Evolutionary conservation across 2,113 vertebrate genomes (phyloP), one percentile per base, ranked within the genome.

Genomic region (Triplophysa tibetana): DNA sequence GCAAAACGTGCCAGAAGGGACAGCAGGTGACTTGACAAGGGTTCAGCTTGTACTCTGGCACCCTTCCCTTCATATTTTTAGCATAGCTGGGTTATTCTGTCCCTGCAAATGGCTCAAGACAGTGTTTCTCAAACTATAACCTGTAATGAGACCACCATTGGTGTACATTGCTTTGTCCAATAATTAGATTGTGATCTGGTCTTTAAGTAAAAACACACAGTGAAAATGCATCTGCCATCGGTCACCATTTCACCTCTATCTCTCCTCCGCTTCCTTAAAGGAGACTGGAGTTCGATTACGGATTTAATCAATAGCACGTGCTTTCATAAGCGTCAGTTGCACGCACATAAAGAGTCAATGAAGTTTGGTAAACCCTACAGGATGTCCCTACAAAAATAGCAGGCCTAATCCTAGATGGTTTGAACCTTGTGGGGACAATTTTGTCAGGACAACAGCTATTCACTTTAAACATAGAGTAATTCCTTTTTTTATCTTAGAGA

Each of bases 191-290:
- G 43, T 38, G 19, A 80, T 76, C 43, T 64, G 63, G 33, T 38
- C 16, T 17, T 70, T 45, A 48, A 69, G 45, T 54, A 78, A 24
- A 75, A 75, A 63, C 73, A 50, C 43, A 24, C 54, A 48, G n/a
- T 43, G 41, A 78, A 74, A n/a, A 26, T 21, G 48, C 26, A 29
- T 70, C 67, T 52, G 50, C 63, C 26, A 72, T 68, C 52, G 43
- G 50, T 81, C 50, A 60, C 54, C 54, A 38, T 26, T 61, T 54
- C 79, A 72, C 78, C 69, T 62, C 68, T 72, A 19, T 70, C 60
- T 52, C 43, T 70, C 58, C 48, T 70, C 78, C 45, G 21, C 45
- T 48, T 75, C 69, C 65, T 21, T 26, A 81, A 62, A 26, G 77
- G 56, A 23, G 54, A 77, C 50, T 74, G 54, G 65, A 56, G 63